Percentiles rank a stretch among this genome's conserved stretches.
These are phyloP conservation scores for Hydrochoerus hydrochaeris DNA, from an alignment of 2,113 vertebrate species.

Conservation along the genomic window DNA sequence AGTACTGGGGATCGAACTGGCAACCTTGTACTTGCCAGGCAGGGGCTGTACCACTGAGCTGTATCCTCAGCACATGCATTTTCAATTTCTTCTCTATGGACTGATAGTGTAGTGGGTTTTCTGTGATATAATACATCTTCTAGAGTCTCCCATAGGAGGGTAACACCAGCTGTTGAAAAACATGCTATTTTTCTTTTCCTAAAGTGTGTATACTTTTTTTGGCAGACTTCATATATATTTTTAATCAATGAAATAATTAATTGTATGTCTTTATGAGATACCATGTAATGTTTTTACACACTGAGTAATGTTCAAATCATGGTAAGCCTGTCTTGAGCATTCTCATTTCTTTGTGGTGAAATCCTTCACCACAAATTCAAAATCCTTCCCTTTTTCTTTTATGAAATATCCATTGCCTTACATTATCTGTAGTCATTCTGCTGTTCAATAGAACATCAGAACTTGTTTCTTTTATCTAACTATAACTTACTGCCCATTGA, in stretches of 20 bases:
- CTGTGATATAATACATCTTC: not conserved
- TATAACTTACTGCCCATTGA: not conserved
- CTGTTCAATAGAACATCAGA: not conserved
- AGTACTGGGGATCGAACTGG: too few species aligned
- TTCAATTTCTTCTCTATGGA: not conserved
- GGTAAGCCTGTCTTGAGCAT: not conserved
- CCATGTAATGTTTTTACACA: not conserved
- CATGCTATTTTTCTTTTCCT: not conserved
- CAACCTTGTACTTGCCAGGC: too few species aligned
- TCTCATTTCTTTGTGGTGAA: not conserved
- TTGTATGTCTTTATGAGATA: not conserved
- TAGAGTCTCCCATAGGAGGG: not conserved
- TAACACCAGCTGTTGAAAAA: not conserved
- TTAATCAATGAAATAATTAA: not conserved
- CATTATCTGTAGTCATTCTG: not conserved
- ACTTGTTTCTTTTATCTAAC: not conserved
- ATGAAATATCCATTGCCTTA: not conserved
- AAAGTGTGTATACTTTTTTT: not conserved
- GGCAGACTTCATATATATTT: not conserved
- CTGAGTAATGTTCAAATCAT: not conserved
- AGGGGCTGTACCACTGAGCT: too few species aligned
- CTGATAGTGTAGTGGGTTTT: not conserved
- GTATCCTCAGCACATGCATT: not conserved
- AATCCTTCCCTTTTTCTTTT: not conserved
- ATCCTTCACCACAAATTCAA: too few species aligned